Base-by-base conservation (phyloP, 2,797 vertebrate species). In the Philypnodon macrostomus region DNA sequence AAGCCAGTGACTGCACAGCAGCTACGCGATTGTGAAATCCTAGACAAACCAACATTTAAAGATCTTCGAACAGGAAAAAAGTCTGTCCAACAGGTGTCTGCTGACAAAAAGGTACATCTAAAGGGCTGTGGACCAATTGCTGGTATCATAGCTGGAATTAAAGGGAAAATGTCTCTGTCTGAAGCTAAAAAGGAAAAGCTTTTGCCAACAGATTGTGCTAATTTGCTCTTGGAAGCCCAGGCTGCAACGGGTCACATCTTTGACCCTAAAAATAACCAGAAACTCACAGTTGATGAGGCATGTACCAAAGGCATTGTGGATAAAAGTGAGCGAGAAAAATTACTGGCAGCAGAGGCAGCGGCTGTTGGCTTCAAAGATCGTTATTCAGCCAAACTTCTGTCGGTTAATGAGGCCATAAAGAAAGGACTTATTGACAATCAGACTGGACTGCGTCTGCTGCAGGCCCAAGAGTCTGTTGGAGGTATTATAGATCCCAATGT, bases 321-420 rank as follows among this genome's bases (percentile, higher is more conserved):
- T 60, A 65, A 74, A 27, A 50, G 61, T 17, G 85, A 87, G 29
- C 67, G 19, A 49, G 42, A 68, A 50, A 94, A 93, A 64, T 47
- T 87, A 58, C 32, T 74, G 1, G 76, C 72, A 48, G 78, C 84
- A 67, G 85, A 87, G 37, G 79, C 77, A 44, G 85, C 83, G 47
- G 82, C 78, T 47, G 75, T 87, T 10, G 85, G 85, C 33, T 87
- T 73, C 49, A 36, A 14, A 37, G 38, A 18, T 34, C 72, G 52
- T 51, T 47, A 56, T 7, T 49, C 56, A 47, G 55, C 19, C 36
- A 75, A 83, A 72, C 80, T 81, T 5, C 92, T 98, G 63, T 97
- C 96, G 36, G 84, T 92, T 42, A 98, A 95, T 73, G 91, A 98
- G 80, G 95, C 96, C 19, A 95, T 98, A 89, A 92, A 95, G 58